Conservation (phyloP, 2,888 invertebrate species). For the Enchytraeus crypticus region DNA sequence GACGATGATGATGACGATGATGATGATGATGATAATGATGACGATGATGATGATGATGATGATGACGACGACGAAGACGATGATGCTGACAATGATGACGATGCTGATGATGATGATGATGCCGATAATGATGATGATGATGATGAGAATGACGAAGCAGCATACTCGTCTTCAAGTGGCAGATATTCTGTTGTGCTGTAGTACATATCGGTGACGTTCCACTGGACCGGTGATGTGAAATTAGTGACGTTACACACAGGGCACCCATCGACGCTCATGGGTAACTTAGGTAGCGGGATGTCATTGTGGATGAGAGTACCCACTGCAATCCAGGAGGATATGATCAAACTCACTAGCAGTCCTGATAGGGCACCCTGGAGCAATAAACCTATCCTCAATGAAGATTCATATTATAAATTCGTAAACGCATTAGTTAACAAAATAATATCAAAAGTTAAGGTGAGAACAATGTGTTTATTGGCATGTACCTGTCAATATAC, state of each 20-base stretch:
- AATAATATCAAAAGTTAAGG: no score
- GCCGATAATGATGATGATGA: conserved; percentile 6
- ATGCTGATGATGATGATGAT: no score
- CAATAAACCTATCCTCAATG: background rate
- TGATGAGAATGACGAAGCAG: background rate
- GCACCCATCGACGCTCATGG: conserved; percentile 4
- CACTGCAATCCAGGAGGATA: conserved; percentile 36
- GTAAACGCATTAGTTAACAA: no score
- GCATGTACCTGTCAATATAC: no score
- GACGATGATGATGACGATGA: conserved; percentile 19
- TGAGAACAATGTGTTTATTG: no score
- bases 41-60: conserved; percentile 16
- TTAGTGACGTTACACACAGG: background rate
- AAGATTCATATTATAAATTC: background rate
- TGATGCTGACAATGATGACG: no score
- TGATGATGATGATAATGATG: conserved; percentile 19
- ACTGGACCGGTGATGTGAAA: no score
- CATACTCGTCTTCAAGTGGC: no score
- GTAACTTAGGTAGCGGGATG: background rate
- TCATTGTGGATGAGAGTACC: conserved; percentile 23
- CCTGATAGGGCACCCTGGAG: conserved; percentile 20
- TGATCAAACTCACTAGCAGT: conserved; percentile 23
- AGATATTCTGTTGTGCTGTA: background rate
- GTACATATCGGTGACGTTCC: background rate
- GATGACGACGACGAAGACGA: no score